phyloP scores from a whole-genome alignment of 2,797 vertebrate species.

The Rallus crepitans region DNA sequence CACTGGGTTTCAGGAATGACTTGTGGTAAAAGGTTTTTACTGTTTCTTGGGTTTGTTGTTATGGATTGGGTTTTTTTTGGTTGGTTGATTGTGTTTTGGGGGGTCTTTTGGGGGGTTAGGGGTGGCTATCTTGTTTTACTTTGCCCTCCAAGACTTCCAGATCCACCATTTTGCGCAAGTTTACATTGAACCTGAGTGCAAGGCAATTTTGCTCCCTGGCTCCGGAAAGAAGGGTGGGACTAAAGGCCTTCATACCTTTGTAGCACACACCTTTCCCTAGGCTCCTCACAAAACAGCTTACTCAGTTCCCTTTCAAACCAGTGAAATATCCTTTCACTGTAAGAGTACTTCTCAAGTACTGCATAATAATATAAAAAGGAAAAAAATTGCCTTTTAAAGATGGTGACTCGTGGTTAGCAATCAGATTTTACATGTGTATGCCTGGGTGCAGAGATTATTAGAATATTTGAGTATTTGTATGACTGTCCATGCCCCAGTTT shows the following conservation, averaged over 20 bases:
- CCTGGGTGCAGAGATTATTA: background rate
- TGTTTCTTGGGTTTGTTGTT: background rate
- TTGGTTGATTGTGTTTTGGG: too few relatives aligned
- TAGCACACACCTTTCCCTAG: background rate
- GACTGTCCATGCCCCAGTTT: background rate
- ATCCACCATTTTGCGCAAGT: background rate
- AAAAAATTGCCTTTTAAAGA: background rate
- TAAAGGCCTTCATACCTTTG: background rate
- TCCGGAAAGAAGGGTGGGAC: background rate
- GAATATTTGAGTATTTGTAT: background rate
- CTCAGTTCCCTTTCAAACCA: background rate
- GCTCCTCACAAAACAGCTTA: background rate
- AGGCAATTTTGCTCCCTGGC: background rate
- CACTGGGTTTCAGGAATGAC: background rate
- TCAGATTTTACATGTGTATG: background rate
- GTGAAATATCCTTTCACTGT: background rate
- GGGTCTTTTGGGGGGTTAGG: background rate
- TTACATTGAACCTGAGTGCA: background rate
- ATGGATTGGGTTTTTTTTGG: too few relatives aligned
- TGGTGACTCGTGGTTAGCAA: background rate
- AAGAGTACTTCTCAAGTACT: background rate
- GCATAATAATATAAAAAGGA: background rate
- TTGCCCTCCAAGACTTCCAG: background rate
- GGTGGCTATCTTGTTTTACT: background rate
- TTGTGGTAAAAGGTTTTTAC: rapidly evolving